Evolutionary conservation across 2,113 vertebrate species (phyloP), one percentile per base, ranked within the genome.

Genomic region (Numida meleagris): DNA sequence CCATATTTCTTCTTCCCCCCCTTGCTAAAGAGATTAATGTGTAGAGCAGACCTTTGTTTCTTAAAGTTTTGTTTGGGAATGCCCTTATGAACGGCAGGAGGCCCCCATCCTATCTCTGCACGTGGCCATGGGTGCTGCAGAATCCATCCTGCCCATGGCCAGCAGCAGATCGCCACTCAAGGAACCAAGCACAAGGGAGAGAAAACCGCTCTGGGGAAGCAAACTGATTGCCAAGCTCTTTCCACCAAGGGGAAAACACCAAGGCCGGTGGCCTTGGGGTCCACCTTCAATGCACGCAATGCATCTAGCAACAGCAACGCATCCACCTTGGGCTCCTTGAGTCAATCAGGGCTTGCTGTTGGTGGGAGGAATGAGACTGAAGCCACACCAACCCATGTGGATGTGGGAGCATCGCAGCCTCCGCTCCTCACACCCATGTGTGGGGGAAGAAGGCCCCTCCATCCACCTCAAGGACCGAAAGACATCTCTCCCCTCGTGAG

Each of bases 11-110:
- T 73, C n/a, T n/a, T n/a, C n/a, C 53, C 53, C 77, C 33, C 82
- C 82, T 84, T 7, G 33, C 80, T 86, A 78, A 85, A 90, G 80
- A 73, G 86, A 94, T 94, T 63, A 95, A 93, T 45, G 76, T 42
- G 59, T 14, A 91, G 88, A 90, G 83, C 79, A 92, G 76, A 86
- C 80, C 89, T 95, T 93, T 86, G 85, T 89, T 95, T 89, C 91
- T 95, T 84, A 43, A 82, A 73, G 77, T 89, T 94, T 81, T 77
- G 83, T 84, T 91, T 86, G 82, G 68, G 50, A 80, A 27, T 0
- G 1, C 57, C 12, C 88, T 58, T 51, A 12, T 82, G 73, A 76
- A 75, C 53, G 85, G 68, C 55, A 93, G 93, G 94, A 93, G 86
- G 80, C 70, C 65, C 73, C n/a, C n/a, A n/a, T 63, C 86, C 90